Base-by-base conservation (phyloP, 2,113 vertebrate genomes). In the Charadrius vociferus region DNA sequence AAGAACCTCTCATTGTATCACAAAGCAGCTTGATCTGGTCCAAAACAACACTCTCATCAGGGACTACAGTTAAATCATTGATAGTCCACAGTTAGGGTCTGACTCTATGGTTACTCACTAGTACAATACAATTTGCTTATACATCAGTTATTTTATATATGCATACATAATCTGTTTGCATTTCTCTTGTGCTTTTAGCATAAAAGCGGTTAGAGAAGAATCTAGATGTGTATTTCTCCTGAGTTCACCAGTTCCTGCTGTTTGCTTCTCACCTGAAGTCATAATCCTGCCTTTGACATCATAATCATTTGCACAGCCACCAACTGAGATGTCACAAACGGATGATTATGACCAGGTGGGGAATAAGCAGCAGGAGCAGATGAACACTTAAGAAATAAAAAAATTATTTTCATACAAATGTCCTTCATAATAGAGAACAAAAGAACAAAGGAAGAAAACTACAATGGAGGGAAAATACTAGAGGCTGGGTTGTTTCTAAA, bases 211-310 rank as follows among this genome's bases (percentile, higher is more conserved):
- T 92, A 88, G 32, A 95, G 81, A 91, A 93, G 94, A 92, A 87
- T 72, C 67, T 86, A 89, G 88, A 95, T 61, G 62, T 3, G 50
- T 75, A 67, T 97, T 94, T 93, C 91, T 97, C 88, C 66, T 1
- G 47, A 93, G 93, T 94, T 97, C 95, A 96, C 66, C 61, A 62
- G 80, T 79, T 92, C 97, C 96, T 93, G 94, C 95, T 91, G 95
- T 93, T 97, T 97, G 47, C 91, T 95, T 96, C 96, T 97, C 96
- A 98, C 97, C 93, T 96, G 96, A 98, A 97, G 88, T 95, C 95
- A 93, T 96, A 96, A 96, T 96, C 93, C 78, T 86, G 93, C 79
- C 91, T 96, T 97, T 97, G 96, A 98, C 96, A 97, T 96, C 94
- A 87, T 96, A 94, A 97, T 97, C 94, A 95, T 98, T 96, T 96